phyloP scores from a whole-genome alignment of 2,113 vertebrate genomes.

The Eira barbara region DNA sequence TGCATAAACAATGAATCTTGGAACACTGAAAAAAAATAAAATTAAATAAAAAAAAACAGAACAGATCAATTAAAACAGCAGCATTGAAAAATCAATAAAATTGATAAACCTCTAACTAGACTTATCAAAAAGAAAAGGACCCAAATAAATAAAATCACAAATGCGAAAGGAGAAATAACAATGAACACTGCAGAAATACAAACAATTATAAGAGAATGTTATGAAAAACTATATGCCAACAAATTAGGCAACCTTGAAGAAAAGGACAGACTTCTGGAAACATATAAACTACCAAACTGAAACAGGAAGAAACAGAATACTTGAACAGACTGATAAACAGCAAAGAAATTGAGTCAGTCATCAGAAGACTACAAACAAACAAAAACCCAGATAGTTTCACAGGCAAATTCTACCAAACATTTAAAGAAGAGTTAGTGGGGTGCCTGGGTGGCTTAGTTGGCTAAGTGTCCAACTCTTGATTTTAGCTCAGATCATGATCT shows the following conservation, averaged over 20 bases:
- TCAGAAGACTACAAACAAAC: neutral
- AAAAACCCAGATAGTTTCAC: neutral
- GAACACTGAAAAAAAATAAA: too few species aligned
- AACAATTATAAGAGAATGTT: too few species aligned
- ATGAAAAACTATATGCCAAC: too few species aligned
- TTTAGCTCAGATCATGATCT: neutral
- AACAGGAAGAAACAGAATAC: neutral
- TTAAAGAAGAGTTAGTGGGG: neutral
- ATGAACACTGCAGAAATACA: too few species aligned
- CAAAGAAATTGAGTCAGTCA: neutral
- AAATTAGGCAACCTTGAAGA: neutral
- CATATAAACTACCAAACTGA: neutral
- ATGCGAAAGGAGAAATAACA: neutral
- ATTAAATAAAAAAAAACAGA: neutral
- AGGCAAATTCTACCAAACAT: neutral
- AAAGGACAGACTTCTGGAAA: neutral
- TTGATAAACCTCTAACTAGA: neutral
- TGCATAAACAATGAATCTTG: too few species aligned
- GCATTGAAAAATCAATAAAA: neutral
- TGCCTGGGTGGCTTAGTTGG: neutral
- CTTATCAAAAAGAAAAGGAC: neutral
- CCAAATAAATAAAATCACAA: neutral
- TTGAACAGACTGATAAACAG: neutral
- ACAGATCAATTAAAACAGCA: neutral
- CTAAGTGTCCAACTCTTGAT: neutral